phyloP scores from a whole-genome alignment of 2,113 vertebrate species.

The Brachyhypopomus occidentalis region DNA sequence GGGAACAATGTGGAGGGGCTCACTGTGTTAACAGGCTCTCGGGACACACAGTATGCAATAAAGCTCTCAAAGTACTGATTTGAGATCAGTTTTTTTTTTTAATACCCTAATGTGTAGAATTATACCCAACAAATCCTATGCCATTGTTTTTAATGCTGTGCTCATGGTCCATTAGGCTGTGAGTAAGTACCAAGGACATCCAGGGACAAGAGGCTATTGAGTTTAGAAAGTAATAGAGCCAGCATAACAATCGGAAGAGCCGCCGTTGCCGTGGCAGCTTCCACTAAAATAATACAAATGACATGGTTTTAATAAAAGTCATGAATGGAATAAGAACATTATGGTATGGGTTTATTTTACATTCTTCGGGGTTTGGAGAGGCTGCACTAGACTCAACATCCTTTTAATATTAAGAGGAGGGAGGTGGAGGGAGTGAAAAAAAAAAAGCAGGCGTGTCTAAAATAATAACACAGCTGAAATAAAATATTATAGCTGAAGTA shows the following conservation, averaged over 20 bases:
- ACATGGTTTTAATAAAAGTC: conserved; percentile 6
- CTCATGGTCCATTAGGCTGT: not conserved
- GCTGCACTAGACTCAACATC: conserved; percentile 24
- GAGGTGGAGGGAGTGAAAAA: conserved; percentile 35
- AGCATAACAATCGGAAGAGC: not conserved
- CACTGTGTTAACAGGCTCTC: conserved; percentile 28
- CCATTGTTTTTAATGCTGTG: not conserved
- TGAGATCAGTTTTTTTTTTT: not conserved
- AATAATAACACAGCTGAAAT: conserved; percentile 43
- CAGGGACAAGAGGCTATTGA: too few species aligned
- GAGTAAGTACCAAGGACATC: too few species aligned
- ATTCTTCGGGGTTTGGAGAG: conserved; percentile 37
- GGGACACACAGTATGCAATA: not conserved
- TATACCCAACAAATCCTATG: not conserved
- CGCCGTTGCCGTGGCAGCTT: conserved; percentile 14
- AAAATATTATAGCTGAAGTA: conserved; percentile 24
- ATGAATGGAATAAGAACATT: conserved; percentile 4
- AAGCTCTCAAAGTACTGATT: not conserved
- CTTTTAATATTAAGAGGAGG: conserved; percentile 31
- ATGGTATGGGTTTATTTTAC: conserved; percentile 41
- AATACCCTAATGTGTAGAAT: not conserved
- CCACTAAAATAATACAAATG: conserved; percentile 23
- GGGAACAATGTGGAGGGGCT: conserved; percentile 37
- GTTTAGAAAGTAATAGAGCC: not conserved
- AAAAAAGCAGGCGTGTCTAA: conserved; percentile 42